Base-by-base conservation (phyloP, 2,888 invertebrate species). In the Thyatira batis region DNA sequence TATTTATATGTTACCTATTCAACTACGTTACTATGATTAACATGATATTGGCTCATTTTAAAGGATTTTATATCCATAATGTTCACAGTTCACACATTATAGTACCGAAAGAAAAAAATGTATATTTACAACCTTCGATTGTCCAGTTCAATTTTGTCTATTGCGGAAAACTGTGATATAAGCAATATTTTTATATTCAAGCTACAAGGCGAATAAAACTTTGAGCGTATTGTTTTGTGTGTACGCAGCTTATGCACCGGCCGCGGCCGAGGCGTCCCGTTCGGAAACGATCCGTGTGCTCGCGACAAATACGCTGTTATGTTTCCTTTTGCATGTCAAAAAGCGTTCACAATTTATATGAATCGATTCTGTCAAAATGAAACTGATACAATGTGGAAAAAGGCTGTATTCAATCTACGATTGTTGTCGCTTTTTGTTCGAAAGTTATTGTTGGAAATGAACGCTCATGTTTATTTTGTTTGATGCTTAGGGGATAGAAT, bases 271-370 rank as follows among this genome's bases (percentile, higher is more conserved):
- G n/a, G n/a, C 51, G 54, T 28, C 53, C 54, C 59, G 63, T 57
- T 64, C 48, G 58, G 65, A 69, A 73, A 64, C 65, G 66, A 49
- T 59, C 63, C 73, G 65, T 73, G 60, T 77, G 76, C 73, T 71
- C 55, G 76, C 69, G 81, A 84, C 83, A 87, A 86, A 88, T 81
- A 81, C 60, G 69, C 70, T 72, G 78, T 80, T 79, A 81, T 80
- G 78, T 81, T 85, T 87, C 82, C 85, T 85, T 87, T 89, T 85
- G 82, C 81, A 84, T 81, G 80, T 83, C 85, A 85, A 85, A 86
- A 82, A 82, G 82, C 82, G 76, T 70, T 78, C 80, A 80, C 80
- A 76, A 82, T 78, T 82, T 81, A 79, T 79, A 77, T 70, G 79
- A 85, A 86, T 85, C 82, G 85, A 87, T 84, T 76, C 79, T 71